Conservation (phyloP, 2,113 vertebrate genomes). For the Ptyas mucosa region DNA sequence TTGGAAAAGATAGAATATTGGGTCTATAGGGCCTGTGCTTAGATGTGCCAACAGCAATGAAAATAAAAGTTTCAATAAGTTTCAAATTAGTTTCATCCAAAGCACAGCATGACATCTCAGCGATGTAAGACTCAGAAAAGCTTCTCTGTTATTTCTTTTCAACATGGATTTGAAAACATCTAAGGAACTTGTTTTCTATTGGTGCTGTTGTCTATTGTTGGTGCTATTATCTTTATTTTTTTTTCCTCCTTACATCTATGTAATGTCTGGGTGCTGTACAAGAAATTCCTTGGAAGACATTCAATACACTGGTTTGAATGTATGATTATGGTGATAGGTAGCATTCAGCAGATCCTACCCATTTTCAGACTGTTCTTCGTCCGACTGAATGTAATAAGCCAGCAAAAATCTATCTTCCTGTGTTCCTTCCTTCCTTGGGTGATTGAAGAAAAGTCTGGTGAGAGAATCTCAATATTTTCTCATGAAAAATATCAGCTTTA, state of each 20-base stretch:
- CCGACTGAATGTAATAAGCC: background rate
- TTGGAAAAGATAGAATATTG: constrained; percentile 2
- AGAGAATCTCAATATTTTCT: background rate
- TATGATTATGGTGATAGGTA: background rate
- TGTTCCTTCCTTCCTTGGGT: background rate
- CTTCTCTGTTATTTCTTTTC: constrained; percentile 32
- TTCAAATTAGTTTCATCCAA: constrained; percentile 47
- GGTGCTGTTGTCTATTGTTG: background rate
- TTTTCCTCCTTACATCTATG: background rate
- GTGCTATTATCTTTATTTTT: background rate
- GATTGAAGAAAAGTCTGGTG: background rate
- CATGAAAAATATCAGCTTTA: background rate
- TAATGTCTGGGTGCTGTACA: background rate
- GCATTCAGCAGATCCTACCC: background rate
- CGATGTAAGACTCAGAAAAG: background rate
- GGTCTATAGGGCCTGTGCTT: background rate
- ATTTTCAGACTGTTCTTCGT: background rate
- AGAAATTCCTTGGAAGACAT: background rate
- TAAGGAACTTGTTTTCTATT: constrained; percentile 21
- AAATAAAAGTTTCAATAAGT: constrained; percentile 23
- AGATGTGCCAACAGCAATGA: constrained; percentile 22
- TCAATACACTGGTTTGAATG: background rate
- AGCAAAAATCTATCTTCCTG: background rate
- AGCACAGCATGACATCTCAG: constrained; percentile 18
- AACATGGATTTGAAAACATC: constrained; percentile 23